Base-by-base conservation (phyloP, 2,888 invertebrate species). In the Temnothorax ravouxi region DNA sequence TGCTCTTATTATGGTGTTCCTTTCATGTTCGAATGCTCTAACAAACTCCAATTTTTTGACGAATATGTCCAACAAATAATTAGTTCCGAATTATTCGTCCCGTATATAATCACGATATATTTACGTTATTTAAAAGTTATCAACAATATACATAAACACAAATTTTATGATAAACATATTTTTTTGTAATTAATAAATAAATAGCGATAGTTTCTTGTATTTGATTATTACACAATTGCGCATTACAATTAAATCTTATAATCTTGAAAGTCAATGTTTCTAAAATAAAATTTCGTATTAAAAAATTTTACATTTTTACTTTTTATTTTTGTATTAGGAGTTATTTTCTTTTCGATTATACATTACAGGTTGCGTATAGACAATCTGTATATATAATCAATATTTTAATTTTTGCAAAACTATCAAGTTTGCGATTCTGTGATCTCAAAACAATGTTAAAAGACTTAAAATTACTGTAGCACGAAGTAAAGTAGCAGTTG, bases 1-100 rank as follows among this genome's bases (percentile, higher is more conserved):
- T 74, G 41, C 25, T 75, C n/a, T 69, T 59, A 50, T 82, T 61
- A 56, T 15, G 2, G 34, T 38, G 15, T 29, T 59, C 29, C 52
- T 59, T 62, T 50, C 13, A 52, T 6, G 11, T 47, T 21, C 6
- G 62, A 50, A 25, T 21, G 56, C 34, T 75, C 25, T 13, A 41
- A 41, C 21, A 47, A 47, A 52, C 66, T 75, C 8, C 3, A 44
- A 54, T 44, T 77, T 67, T 67, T 44, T 21, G n/a, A 69, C n/a
- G 29, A 77, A 44, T 66, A 61, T 41, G 8, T 56, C 41, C 25
- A 52, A 38, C 18, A 25, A 38, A 66, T 66, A 66, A 66, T 52
- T 21, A 9, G 2, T 18, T 21, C 15, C 3, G 15, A 56, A 59
- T 59, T 44, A 62, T 75, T 64, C 6, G 0, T 1, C 25, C 3